These are phyloP conservation scores for Lepus townsendii DNA, from an alignment of 2,797 vertebrate genomes.

Conservation along the genomic window DNA sequence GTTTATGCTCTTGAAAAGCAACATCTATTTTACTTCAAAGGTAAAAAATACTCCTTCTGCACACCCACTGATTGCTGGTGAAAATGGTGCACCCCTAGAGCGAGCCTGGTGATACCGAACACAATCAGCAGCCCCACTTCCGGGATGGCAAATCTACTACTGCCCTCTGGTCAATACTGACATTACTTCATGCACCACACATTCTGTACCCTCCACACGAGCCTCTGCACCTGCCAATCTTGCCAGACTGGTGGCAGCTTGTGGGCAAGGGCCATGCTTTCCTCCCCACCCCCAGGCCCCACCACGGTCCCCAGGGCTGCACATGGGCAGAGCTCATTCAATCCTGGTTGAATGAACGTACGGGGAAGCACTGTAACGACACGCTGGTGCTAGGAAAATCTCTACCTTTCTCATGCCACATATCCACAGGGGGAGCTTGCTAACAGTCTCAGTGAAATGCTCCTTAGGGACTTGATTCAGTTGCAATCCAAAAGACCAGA, in stretches of 20 bases:
- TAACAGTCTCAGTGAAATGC: neutral
- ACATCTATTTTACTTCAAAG: neutral
- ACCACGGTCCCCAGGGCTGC: neutral
- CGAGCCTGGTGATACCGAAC: neutral
- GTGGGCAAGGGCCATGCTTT: neutral
- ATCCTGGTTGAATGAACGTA: neutral
- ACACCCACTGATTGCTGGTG: neutral
- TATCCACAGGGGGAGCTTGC: neutral
- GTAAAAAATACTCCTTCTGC: neutral
- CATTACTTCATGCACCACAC: neutral
- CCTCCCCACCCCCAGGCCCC: neutral
- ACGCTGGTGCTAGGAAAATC: neutral
- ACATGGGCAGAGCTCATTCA: neutral
- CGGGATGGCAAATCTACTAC: neutral
- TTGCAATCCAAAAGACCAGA: neutral
- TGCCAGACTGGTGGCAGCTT: neutral
- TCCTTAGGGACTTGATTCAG: neutral
- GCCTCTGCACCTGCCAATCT: neutral
- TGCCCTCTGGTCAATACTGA: neutral
- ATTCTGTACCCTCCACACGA: neutral
- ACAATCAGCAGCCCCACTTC: neutral
- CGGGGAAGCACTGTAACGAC: neutral
- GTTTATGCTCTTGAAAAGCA: neutral
- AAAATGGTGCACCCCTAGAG: neutral
- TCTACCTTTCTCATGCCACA: neutral